phyloP scores from a whole-genome alignment of 2,797 vertebrate genomes.

The Ambastaia sidthimunki region DNA sequence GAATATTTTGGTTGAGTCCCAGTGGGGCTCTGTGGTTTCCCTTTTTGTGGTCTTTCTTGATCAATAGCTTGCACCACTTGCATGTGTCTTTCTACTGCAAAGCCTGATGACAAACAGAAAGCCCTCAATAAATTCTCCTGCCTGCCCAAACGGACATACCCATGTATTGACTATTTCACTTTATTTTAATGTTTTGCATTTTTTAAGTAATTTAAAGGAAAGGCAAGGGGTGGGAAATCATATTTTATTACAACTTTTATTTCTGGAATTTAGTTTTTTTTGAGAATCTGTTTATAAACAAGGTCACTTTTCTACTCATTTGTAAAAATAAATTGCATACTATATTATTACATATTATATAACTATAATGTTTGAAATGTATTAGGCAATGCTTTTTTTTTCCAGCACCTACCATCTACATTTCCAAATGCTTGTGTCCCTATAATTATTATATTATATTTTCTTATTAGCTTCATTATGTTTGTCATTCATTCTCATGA shows the following conservation, averaged over 20 bases:
- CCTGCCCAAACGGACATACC: slow-evolving; percentile 11
- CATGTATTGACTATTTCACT: slow-evolving; percentile 14
- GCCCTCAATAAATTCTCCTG: slow-evolving; percentile 7
- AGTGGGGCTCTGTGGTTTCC: slow-evolving; percentile 33
- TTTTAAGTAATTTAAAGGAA: slow-evolving; percentile 7
- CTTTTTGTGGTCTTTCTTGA: slow-evolving; percentile 33
- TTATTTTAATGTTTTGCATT: not conserved
- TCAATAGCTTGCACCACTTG: slow-evolving; percentile 42
- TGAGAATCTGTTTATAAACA: too few species aligned
- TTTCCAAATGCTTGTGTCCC: not conserved
- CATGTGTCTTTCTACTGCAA: slow-evolving; percentile 27
- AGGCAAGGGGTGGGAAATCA: not conserved
- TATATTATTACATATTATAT: too few species aligned
- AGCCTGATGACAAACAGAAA: slow-evolving; percentile 30
- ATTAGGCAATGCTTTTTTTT: too few species aligned
- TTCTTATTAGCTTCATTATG: not conserved
- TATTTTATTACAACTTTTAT: not conserved
- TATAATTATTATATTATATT: not conserved
- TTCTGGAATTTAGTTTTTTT: slow-evolving; percentile 3
- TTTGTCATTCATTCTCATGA: not conserved
- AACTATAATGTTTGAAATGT: not conserved
- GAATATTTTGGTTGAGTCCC: slow-evolving; percentile 10
- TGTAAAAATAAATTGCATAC: slow-evolving; percentile 1
- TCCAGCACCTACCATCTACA: not conserved
- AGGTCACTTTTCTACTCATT: not conserved